A percentile compares a stretch with the other conserved stretches of the same genome.
Conservation (phyloP, 2,888 invertebrate genomes). For the Eupithecia insigniata region DNA sequence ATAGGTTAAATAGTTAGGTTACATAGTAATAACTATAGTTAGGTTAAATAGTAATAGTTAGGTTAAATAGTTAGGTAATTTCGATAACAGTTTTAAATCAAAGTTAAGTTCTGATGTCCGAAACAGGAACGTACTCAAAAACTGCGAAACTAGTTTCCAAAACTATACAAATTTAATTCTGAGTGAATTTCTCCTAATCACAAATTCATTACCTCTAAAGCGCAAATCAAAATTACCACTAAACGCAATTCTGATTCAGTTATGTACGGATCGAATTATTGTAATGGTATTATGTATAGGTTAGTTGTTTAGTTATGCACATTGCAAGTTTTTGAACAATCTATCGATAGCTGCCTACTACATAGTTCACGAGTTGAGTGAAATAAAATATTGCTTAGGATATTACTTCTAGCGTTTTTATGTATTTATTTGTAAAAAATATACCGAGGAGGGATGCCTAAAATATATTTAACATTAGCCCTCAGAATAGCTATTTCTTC, state of each 20-base stretch:
- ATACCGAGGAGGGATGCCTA: too few relatives aligned
- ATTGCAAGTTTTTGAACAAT: not conserved
- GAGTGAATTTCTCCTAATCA: constrained; percentile 42
- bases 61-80: too few relatives aligned
- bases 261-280: constrained; percentile 40
- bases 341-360: not conserved
- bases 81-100: not conserved
- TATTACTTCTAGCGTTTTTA: not conserved
- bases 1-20: too few relatives aligned
- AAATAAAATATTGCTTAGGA: not conserved
- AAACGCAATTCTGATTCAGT: constrained; percentile 45
- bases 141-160: not conserved
- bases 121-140: not conserved
- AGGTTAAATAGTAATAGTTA: too few relatives aligned
- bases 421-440: too few relatives aligned
- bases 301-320: too few relatives aligned
- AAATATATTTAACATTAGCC: too few relatives aligned
- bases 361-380: not conserved
- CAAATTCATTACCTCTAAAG: constrained; percentile 44
- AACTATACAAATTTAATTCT: constrained; percentile 37
- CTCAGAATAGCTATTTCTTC: too few relatives aligned
- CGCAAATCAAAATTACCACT: constrained; percentile 46
- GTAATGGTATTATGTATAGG: constrained; percentile 31
- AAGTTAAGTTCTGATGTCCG: not conserved
- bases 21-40: too few relatives aligned